phyloP scores from a whole-genome alignment of 2,888 invertebrate genomes.

The Dryobota labecula region DNA sequence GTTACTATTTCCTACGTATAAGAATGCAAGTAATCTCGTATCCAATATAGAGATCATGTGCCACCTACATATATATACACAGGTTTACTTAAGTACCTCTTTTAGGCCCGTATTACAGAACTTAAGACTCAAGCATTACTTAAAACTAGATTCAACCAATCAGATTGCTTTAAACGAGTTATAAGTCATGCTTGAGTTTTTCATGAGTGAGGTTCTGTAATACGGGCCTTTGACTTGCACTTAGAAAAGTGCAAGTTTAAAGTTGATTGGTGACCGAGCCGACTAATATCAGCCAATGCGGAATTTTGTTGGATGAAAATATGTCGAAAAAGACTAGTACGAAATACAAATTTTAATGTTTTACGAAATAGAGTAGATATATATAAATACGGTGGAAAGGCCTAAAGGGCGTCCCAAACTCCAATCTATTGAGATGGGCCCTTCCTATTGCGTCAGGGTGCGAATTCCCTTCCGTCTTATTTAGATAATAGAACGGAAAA shows the following conservation, averaged over 20 bases:
- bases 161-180: no score
- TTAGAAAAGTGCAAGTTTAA: no score
- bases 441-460: slow-evolving; percentile 21
- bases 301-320: not conserved
- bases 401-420: not conserved
- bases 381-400: not conserved
- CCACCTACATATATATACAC: not conserved
- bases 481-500: slow-evolving; percentile 57
- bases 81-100: no score
- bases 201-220: no score
- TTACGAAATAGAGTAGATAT: not conserved
- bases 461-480: slow-evolving; percentile 30
- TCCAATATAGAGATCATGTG: not conserved
- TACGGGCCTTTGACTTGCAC: no score
- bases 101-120: no score
- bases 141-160: no score
- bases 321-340: not conserved
- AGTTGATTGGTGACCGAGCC: not conserved
- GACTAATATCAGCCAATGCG: not conserved
- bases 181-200: no score
- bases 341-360: not conserved
- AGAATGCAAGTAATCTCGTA: not conserved
- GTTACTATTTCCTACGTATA: not conserved
- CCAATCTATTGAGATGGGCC: not conserved
- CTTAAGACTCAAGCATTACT: no score